Base-by-base conservation (phyloP, 2,113 vertebrate species). In the Hypocryptadius cinnamomeus region DNA sequence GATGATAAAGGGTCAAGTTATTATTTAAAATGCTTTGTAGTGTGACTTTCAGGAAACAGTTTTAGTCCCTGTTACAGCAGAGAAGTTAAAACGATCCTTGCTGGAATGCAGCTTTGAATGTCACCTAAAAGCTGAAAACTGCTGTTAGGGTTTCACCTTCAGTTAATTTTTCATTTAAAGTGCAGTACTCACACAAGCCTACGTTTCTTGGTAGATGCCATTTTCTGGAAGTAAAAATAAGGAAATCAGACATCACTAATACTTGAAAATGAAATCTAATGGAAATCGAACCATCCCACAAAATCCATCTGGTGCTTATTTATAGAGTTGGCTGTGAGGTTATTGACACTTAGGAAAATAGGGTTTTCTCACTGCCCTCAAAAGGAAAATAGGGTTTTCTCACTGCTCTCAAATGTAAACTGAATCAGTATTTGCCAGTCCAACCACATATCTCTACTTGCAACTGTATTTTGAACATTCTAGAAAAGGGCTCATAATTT, bases 301-400 rank as follows among this genome's bases (percentile, higher is more conserved):
- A 81, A 94, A 96, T 96, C 83, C 66, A 86, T 96, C 94, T 94
- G 65, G 27, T 79, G 44, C 13, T 86, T 94, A 92, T 94, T 93
- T 95, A 90, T 85, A 93, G 80, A 86, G 24, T 50, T 81, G 42
- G 31, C 35, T 48, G 28, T 84, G 37, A 89, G 54, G 61, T 91
- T 94, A 93, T 72, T 85, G 77, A 92, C 42, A 93, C 10, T 90
- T 87, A 48, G 33, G 56, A 91, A 77, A 92, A 91, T 77, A 83
- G 9, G 13, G 59, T 78, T 90, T 93, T 92, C 47, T 83, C 47
- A 71, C 19, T 80, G 40, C 40, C 40, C 40, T 40, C 40, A n/a
- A n/a, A n/a, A n/a, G n/a, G n/a, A n/a, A n/a, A n/a, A n/a, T n/a
- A n/a, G n/a, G 12, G 60, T 79, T 90, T 94, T 92, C 48, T 79